These are phyloP conservation scores for Hirudinaria manillensis DNA, from an alignment of 2,888 invertebrate genomes.

Conservation along the genomic window DNA sequence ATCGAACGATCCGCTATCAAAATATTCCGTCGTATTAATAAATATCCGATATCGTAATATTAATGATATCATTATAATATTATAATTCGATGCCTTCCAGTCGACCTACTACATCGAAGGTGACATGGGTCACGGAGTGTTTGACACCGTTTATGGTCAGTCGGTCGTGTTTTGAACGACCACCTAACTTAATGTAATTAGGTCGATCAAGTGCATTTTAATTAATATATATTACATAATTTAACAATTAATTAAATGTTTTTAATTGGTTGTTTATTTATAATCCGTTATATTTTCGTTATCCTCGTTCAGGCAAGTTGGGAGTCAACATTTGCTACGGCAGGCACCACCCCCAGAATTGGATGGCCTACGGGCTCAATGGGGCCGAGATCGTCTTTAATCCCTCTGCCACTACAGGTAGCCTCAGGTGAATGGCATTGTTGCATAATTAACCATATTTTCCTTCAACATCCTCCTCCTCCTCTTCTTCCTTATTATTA, in stretches of 20 bases:
- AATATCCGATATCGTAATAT: not conserved
- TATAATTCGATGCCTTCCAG: slow-evolving; percentile 43
- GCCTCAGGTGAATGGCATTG: slow-evolving; percentile 58
- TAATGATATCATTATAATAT: not conserved
- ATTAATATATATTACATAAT: too few species aligned
- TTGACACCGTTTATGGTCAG: slow-evolving; percentile 57
- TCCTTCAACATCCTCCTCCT: not conserved
- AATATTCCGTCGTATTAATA: not conserved
- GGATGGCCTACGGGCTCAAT: slow-evolving; percentile 93
- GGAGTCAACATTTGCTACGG: slow-evolving; percentile 96
- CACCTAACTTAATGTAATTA: too few species aligned
- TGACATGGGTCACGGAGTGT: slow-evolving; percentile 84
- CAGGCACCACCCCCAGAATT: slow-evolving; percentile 92
- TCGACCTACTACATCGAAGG: slow-evolving; percentile 91
- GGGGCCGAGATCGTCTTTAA: slow-evolving; percentile 98
- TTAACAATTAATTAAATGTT: too few species aligned
- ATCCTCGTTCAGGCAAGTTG: slow-evolving; percentile 62
- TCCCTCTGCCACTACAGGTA: slow-evolving; percentile 80
- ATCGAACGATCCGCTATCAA: not conserved
- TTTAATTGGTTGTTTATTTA: too few species aligned
- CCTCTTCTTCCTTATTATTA: not conserved
- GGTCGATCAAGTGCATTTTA: too few species aligned
- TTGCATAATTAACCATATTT: not conserved
- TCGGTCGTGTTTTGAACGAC: not conserved
- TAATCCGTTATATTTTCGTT: too few species aligned